Conservation (phyloP, 1,140 invertebrate species). For the Cataglyphis hispanica region DNA sequence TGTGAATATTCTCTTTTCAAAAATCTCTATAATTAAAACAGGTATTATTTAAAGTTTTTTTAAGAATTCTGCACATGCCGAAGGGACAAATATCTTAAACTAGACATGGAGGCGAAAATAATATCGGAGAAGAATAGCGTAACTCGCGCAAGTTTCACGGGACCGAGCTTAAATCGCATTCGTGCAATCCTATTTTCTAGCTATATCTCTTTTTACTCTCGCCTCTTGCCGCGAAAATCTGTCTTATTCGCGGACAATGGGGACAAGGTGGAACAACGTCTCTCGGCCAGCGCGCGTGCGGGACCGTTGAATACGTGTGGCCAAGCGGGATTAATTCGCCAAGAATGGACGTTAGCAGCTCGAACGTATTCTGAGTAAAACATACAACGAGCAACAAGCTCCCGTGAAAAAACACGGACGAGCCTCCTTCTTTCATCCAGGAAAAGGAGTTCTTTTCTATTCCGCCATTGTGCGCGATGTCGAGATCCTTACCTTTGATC, state of each 20-base stretch:
- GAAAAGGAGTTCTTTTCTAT: background rate
- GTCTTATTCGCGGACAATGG: slow-evolving; percentile 52
- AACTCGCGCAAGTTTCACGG: slow-evolving; percentile 14
- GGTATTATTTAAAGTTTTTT: background rate
- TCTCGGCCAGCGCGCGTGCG: slow-evolving; percentile 6
- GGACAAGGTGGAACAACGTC: slow-evolving; percentile 25
- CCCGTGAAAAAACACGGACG: background rate
- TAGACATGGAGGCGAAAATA: background rate
- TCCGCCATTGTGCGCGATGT: slow-evolving; percentile 1
- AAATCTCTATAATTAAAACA: background rate
- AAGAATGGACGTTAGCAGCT: slow-evolving; percentile 66
- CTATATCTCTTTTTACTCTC: background rate
- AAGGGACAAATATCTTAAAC: slow-evolving; percentile 5
- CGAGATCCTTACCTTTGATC: background rate
- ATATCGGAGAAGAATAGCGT: slow-evolving; percentile 1
- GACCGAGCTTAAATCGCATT: slow-evolving; percentile 37
- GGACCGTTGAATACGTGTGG: slow-evolving; percentile 61
- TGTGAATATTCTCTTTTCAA: background rate
- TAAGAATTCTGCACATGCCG: background rate
- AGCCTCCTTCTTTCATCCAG: background rate
- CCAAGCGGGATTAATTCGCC: slow-evolving; percentile 67
- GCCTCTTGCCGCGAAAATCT: slow-evolving; percentile 47
- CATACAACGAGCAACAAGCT: background rate
- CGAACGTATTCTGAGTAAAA: slow-evolving; percentile 10
- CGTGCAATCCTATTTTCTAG: slow-evolving; percentile 15